Evolutionary conservation across 2,113 vertebrate genomes (phyloP).

Genomic region (Onychorhynchus coronatus): DNA sequence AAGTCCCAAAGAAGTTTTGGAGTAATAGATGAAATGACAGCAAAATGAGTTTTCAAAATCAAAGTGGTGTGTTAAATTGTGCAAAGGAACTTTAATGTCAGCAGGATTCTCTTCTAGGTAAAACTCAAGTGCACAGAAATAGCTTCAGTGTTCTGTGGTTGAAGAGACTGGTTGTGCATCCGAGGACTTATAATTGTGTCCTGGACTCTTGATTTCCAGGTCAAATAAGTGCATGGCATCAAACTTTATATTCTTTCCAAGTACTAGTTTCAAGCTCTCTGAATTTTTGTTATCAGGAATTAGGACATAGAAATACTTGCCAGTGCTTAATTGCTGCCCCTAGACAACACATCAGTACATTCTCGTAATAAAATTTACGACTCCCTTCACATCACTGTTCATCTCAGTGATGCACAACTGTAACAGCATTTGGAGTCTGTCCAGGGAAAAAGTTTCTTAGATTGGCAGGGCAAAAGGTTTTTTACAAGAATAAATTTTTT

Average conservation of each 20-base stretch:
- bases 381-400: constrained; percentile 4
- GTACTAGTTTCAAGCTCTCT: neutral
- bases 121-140: neutral
- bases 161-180: neutral
- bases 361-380: constrained; percentile 7
- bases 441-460: neutral
- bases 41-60: constrained; percentile 34
- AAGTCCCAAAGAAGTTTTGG: constrained; percentile 9
- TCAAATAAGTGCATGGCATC: neutral
- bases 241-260: neutral
- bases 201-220: neutral
- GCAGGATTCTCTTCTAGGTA: neutral
- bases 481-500: neutral
- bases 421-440: constrained; percentile 28
- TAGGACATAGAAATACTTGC: constrained; percentile 15
- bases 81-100: constrained; percentile 18
- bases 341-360: neutral
- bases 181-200: neutral
- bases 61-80: constrained; percentile 19
- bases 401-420: constrained; percentile 45
- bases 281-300: constrained; percentile 21
- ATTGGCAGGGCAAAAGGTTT: neutral
- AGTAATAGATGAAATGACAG: constrained; percentile 29
- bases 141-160: neutral
- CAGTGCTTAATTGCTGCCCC: neutral